These are phyloP conservation scores for Parascotia fuliginaria DNA, from an alignment of 2,888 invertebrate species.

Conservation along the genomic window DNA sequence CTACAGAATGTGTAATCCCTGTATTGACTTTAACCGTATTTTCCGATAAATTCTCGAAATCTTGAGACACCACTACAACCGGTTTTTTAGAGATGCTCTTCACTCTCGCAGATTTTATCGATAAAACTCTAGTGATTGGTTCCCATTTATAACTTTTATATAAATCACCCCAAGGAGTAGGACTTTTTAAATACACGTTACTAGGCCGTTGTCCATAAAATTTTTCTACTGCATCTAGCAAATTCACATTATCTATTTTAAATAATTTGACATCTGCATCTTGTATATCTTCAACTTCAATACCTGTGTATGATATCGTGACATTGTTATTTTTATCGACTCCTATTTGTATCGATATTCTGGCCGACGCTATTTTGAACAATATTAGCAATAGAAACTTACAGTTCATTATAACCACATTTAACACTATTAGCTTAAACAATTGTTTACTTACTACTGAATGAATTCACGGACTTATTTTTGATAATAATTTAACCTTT, in stretches of 20 bases:
- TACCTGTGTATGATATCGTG: conserved; percentile 22
- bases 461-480: too few relatives aligned
- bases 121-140: conserved; percentile 55
- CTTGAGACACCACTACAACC: conserved; percentile 56
- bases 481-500: too few relatives aligned
- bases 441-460: neutral
- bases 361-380: conserved; percentile 20
- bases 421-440: neutral
- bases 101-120: conserved; percentile 56
- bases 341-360: conserved; percentile 46
- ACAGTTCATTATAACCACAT: conserved; percentile 13
- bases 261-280: neutral
- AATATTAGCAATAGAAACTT: conserved; percentile 18
- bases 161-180: conserved; percentile 75
- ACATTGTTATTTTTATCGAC: conserved; percentile 56
- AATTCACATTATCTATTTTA: conserved; percentile 44
- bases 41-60: conserved; percentile 66
- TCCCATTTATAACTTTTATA: conserved; percentile 68
- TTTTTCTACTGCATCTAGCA: conserved; percentile 53
- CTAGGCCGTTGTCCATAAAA: conserved; percentile 58
- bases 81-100: conserved; percentile 49
- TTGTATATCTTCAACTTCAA: neutral
- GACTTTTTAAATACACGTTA: conserved; percentile 60
- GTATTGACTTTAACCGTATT: conserved; percentile 69
- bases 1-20: conserved; percentile 66